Base-by-base conservation (phyloP, 2,888 invertebrate genomes). In the Bibio marci region DNA sequence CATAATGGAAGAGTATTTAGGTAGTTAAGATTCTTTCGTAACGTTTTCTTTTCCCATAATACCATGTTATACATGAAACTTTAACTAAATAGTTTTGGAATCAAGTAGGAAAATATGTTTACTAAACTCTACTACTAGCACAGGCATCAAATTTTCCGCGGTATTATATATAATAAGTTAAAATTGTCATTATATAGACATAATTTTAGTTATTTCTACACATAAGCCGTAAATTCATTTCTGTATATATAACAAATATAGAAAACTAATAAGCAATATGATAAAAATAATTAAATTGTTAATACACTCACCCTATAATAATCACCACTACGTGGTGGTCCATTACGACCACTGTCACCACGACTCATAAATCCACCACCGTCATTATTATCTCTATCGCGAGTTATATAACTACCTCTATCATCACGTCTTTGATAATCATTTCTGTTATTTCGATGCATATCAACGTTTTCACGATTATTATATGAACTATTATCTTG, bases 301-400 rank as follows among this genome's bases (percentile, higher is more conserved):
- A n/a, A n/a, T 30, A 2, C 10, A 44, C 44, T 40, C 43, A 47
- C 47, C 30, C 47, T 41, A 28, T 39, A 43, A 35, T 43, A 40
- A 38, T 47, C 46, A 36, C 44, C 36, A 40, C 43, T 43, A 26
- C 34, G n/a, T n/a, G n/a, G n/a, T n/a, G n/a, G 26, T 12, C 40
- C 40, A 27, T 41, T 41, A 15, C 43, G 37, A 10, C 43, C 41
- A 11, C 43, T 36, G 27, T 14, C 30, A 15, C 37, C 34, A 8
- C 44, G 40, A 33, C 30, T 41, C 22, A 39, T 38, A 35, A 41
- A 43, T 10, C 38, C 41, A n/a, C 39, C 39, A 13, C 39, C 38
- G 14, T 17, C 33, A 31, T 37, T 38, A 18, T 37, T 30, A 35
- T 39, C 43, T 25, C 44, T 43, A 26, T 44, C 46, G 30, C 46